These are phyloP conservation scores for Sarotherodon lohbergeri DNA, from an alignment of 2,113 vertebrate genomes.

Conservation along the genomic window DNA sequence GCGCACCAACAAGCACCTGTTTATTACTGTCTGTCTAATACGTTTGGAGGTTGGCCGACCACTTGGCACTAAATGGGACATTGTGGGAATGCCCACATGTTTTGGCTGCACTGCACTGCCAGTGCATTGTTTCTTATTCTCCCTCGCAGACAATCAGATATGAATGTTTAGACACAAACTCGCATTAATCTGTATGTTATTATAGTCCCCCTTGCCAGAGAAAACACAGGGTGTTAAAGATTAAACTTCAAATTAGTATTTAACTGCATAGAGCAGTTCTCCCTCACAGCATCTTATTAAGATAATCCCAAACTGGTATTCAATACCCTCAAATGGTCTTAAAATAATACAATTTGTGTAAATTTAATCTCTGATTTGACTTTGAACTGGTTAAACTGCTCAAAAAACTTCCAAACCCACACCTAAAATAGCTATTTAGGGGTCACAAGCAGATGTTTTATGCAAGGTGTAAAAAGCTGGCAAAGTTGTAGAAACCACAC, in stretches of 20 bases:
- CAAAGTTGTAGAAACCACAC: neutral
- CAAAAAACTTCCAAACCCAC: neutral
- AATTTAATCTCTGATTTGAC: neutral
- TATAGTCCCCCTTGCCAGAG: neutral
- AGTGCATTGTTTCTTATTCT: neutral
- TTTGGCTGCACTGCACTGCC: neutral
- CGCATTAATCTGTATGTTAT: neutral
- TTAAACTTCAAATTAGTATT: neutral
- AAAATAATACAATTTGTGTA: neutral
- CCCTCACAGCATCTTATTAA: neutral
- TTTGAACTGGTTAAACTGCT: neutral
- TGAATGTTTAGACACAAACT: neutral
- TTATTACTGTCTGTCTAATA: conserved; percentile 42
- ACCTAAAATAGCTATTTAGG: neutral
- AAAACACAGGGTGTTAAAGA: neutral
- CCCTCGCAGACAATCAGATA: neutral
- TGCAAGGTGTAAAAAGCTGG: neutral
- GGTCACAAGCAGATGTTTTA: neutral
- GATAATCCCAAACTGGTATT: neutral
- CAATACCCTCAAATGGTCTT: neutral
- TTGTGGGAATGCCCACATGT: conserved; percentile 17
- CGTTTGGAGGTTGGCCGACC: conserved; percentile 25
- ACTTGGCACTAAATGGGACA: conserved; percentile 19
- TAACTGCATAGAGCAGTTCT: neutral
- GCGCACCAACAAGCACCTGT: conserved; percentile 57